These are phyloP conservation scores for Thymallus thymallus DNA, from an alignment of 2,113 vertebrate genomes.

Conservation along the genomic window DNA sequence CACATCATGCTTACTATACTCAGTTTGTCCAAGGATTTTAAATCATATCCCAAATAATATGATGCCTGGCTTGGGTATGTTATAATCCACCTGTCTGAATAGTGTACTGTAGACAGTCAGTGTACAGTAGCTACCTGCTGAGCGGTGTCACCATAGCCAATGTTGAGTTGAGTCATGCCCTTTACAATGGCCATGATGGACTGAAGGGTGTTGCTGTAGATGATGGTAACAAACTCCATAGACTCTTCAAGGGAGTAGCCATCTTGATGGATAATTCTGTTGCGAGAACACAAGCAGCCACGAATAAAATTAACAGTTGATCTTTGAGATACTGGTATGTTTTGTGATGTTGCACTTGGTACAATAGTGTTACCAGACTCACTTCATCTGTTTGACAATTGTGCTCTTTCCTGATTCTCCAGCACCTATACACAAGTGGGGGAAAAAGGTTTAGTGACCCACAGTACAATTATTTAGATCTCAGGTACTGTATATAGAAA, in stretches of 20 bases:
- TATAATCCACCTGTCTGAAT: no score
- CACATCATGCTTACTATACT: background rate
- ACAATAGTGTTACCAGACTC: conserved; percentile 63
- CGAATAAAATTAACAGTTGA: background rate
- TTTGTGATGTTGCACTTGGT: no score
- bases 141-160: conserved; percentile 84
- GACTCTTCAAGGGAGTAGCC: conserved; percentile 95
- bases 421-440: conserved; percentile 76
- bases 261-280: conserved; percentile 96
- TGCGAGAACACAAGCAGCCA: background rate
- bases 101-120: background rate
- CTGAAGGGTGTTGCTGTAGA: conserved; percentile 96
- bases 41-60: no score
- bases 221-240: conserved; percentile 91
- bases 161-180: conserved; percentile 89
- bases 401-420: conserved; percentile 98
- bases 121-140: conserved; percentile 75
- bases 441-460: background rate
- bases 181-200: conserved; percentile 93
- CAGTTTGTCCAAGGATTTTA: background rate
- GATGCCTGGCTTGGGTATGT: no score
- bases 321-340: no score
- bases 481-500: background rate
- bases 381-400: conserved; percentile 99
- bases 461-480: background rate